Base-by-base conservation (phyloP, 2,113 vertebrate genomes). In the Halichoeres trimaculatus region DNA sequence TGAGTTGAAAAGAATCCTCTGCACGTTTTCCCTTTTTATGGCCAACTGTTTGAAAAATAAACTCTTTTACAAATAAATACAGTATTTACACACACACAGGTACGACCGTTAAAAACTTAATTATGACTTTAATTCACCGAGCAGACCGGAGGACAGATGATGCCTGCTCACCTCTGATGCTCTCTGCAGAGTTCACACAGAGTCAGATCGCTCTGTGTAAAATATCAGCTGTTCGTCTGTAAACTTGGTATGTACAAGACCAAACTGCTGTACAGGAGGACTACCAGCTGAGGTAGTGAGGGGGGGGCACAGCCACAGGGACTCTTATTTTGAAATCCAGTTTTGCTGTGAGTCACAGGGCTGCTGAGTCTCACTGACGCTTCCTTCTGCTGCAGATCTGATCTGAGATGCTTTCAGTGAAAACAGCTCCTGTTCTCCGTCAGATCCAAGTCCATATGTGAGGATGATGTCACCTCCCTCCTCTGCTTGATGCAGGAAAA, bases 41-140 rank as follows among this genome's bases (percentile, higher is more conserved):
- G 47, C 70, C 51, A 78, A 76, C 68, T 61, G 52, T 48, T 76
- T 47, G 73, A 85, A 84, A 84, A 87, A 85, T 83, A 87, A 85
- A 82, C 60, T 80, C 61, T 80, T 85, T 82, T 81, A 63, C 50
- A 86, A 76, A 86, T 86, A 84, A 81, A 84, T 72, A 86, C 72
- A 87, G 8, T 76, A 85, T 87, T 71, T 87, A 85, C 66, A 86
- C 35, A 76, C 3, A 41, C 40, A 14, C 40, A 41, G 1, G 40
- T 41, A 45, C 14, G n/a, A 71, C 60, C 62, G 47, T 55, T 64
- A 40, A 78, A 72, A 73, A 74, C 10, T 58, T 52, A n/a, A 41
- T n/a, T 84, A 8, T 45, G 43, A 45, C 16, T 45, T 45, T 45
- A 45, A 62, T 78, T 81, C 38, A 52, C 52, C 23, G 22, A 45